A percentile compares a stretch with the other conserved stretches of the same genome.
Evolutionary conservation across 2,888 invertebrate genomes (phyloP).

Genomic region (Latheticus oryzae): DNA sequence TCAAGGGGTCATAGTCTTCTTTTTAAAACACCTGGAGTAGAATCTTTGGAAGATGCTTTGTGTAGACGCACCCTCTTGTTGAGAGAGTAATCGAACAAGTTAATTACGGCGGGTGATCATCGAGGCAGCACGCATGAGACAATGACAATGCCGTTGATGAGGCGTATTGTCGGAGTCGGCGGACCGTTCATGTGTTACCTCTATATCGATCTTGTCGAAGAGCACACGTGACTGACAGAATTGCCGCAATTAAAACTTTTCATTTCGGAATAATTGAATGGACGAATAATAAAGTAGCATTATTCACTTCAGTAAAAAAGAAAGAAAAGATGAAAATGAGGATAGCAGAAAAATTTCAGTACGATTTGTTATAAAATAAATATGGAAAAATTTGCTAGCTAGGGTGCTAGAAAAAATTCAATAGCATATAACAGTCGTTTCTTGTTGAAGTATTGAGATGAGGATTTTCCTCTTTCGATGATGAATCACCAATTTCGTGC

Average conservation of each 20-base stretch:
- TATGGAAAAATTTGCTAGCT: too few species aligned
- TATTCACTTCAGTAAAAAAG: too few species aligned
- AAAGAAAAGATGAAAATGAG: too few species aligned
- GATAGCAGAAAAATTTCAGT: too few species aligned
- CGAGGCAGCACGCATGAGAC: slow-evolving; percentile 40
- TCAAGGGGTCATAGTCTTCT: background rate
- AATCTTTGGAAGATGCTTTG: slow-evolving; percentile 17
- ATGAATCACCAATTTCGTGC: too few species aligned
- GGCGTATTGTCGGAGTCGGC: slow-evolving; percentile 42
- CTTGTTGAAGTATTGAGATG: too few species aligned
- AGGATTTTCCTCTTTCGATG: too few species aligned
- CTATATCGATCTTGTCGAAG: slow-evolving; percentile 28
- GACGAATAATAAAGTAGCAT: slow-evolving; percentile 7
- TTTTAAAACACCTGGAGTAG: background rate
- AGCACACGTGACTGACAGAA: slow-evolving; percentile 22
- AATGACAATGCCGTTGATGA: slow-evolving; percentile 41
- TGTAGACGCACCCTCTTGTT: slow-evolving; percentile 11
- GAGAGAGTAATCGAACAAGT: slow-evolving; percentile 41
- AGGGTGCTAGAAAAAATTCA: too few species aligned
- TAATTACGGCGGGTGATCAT: slow-evolving; percentile 41
- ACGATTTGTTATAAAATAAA: too few species aligned
- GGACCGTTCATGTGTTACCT: slow-evolving; percentile 44
- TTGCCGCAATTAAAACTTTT: slow-evolving; percentile 41
- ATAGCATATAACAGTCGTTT: too few species aligned
- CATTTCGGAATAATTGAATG: slow-evolving; percentile 19